phyloP scores from a whole-genome alignment of 2,113 vertebrate genomes.

The Terrapene triunguis region DNA sequence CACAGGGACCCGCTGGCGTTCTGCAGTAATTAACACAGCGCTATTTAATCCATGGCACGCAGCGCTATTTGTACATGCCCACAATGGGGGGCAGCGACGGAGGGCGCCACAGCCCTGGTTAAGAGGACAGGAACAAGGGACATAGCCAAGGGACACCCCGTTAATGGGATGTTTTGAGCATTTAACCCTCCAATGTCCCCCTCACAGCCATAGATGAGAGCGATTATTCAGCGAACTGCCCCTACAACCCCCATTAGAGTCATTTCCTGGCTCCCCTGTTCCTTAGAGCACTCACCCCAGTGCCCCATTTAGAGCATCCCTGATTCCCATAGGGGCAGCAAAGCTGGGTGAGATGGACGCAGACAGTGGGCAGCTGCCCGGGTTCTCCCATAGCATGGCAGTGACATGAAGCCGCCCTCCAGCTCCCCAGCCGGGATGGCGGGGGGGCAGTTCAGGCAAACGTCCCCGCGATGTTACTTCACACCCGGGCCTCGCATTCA shows the following conservation, averaged over 20 bases:
- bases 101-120: no score
- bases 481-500: background rate
- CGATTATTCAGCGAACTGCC: background rate
- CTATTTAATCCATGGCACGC: constrained; percentile 1
- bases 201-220: no score
- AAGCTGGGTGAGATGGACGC: background rate
- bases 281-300: background rate
- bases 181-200: background rate
- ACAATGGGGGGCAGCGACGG: background rate
- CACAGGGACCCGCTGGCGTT: background rate
- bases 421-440: background rate
- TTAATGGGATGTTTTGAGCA: no score
- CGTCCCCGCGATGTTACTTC: background rate
- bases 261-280: no score
- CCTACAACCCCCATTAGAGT: no score
- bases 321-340: no score
- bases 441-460: background rate
- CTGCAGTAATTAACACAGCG: constrained; percentile 23
- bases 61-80: background rate
- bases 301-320: background rate
- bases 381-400: background rate
- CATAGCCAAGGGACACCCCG: no score
- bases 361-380: background rate
- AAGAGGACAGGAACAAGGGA: no score
- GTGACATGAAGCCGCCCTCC: background rate